phyloP scores from a whole-genome alignment of 2,113 vertebrate species.

The Psephotus haematonotus region DNA sequence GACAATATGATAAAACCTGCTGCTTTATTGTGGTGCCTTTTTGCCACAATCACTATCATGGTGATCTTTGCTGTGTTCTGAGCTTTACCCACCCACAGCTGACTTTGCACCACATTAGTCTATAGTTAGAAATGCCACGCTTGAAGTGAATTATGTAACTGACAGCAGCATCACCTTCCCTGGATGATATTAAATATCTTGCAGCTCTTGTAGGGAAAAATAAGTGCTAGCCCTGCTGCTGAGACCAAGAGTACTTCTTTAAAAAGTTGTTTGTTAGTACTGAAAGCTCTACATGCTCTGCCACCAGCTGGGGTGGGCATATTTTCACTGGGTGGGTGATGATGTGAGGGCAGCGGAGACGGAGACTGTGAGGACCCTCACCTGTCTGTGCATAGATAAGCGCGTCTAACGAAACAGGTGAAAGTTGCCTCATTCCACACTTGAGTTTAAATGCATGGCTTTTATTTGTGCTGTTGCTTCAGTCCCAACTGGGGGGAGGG shows the following conservation, averaged over 20 bases:
- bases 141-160: not conserved
- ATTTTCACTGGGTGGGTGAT: not conserved
- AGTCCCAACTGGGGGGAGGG: not conserved
- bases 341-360: accelerated
- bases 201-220: not conserved
- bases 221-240: not conserved
- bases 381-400: accelerated
- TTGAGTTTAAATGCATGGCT: not conserved
- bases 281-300: not conserved
- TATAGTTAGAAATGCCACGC: not conserved
- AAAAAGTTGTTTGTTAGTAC: not conserved
- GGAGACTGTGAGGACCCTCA: not conserved
- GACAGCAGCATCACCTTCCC: not conserved
- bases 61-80: not conserved
- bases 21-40: not conserved
- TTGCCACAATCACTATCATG: too few species aligned
- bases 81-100: not conserved
- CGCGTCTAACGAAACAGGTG: not conserved
- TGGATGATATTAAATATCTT: not conserved
- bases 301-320: not conserved
- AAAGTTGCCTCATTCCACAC: not conserved
- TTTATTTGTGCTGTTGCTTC: not conserved
- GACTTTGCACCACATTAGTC: not conserved
- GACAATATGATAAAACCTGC: accelerated
- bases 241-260: not conserved